Evolutionary conservation across 2,888 invertebrate genomes (phyloP).

Genomic region (Caenorhabditis doughertyi): DNA sequence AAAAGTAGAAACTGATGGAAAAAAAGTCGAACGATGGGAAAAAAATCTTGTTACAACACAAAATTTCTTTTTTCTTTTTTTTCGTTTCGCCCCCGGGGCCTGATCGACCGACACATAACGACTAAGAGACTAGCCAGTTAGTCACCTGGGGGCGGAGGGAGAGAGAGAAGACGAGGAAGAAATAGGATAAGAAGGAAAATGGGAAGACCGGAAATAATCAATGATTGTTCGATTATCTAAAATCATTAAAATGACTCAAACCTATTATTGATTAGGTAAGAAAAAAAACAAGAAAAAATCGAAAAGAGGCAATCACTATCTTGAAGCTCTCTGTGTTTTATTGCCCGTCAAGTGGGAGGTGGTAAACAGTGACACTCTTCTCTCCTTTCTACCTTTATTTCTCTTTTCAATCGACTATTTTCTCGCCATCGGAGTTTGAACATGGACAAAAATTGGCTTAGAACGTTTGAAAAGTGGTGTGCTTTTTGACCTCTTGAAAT

Average conservation of each 20-base stretch:
- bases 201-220: conserved; percentile 57
- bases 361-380: conserved; percentile 47
- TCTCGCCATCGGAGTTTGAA: conserved; percentile 21
- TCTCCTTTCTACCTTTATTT: conserved; percentile 9
- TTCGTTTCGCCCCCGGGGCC: conserved; percentile 36
- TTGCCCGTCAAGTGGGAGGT: conserved; percentile 44
- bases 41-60: conserved; percentile 48
- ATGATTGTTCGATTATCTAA: conserved; percentile 38
- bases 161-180: conserved; percentile 30
- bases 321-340: conserved; percentile 29
- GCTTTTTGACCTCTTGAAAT: not conserved
- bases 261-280: not conserved
- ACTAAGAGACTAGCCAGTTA: conserved; percentile 55
- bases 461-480: not conserved
- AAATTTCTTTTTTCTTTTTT: conserved; percentile 13
- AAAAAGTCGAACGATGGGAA: conserved; percentile 27
- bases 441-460: conserved; percentile 4
- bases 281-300: not conserved
- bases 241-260: conserved; percentile 20
- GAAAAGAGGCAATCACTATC: conserved; percentile 32
- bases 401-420: conserved; percentile 3
- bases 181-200: not conserved
- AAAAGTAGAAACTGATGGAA: conserved; percentile 6
- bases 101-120: conserved; percentile 57
- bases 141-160: conserved; percentile 53